These are phyloP conservation scores for Halcyon badia DNA, from an alignment of 2,797 vertebrate species.

Conservation along the genomic window DNA sequence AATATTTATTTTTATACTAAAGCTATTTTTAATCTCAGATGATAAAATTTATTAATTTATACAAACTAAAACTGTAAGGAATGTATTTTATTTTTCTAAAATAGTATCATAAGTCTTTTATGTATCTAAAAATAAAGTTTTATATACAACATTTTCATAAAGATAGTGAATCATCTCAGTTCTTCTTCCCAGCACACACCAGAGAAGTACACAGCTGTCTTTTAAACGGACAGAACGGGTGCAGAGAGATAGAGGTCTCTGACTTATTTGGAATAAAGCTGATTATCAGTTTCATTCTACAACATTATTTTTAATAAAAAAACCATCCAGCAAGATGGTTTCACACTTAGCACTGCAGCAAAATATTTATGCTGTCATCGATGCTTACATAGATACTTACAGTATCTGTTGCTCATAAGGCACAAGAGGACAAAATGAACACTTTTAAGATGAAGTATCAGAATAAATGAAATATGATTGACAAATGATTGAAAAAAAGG, in stretches of 20 bases:
- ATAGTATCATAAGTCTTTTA: neutral
- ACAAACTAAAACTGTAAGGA: neutral
- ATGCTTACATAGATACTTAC: neutral
- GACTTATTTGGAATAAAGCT: neutral
- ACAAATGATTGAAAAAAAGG: neutral
- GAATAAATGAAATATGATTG: neutral
- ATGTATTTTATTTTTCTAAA: neutral
- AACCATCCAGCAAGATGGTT: neutral
- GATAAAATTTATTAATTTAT: slow-evolving; percentile 28
- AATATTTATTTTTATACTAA: neutral
- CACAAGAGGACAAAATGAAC: neutral
- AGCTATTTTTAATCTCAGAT: neutral
- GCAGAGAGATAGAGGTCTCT: neutral
- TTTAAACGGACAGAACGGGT: neutral
- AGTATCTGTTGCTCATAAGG: neutral
- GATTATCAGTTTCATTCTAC: neutral
- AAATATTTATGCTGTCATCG: neutral
- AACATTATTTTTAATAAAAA: neutral
- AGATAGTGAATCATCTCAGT: neutral
- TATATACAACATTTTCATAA: neutral
- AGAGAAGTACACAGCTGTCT: accelerated
- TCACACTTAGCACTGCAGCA: neutral
- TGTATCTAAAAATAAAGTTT: neutral
- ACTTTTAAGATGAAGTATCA: neutral
- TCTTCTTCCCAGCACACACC: neutral